Evolutionary conservation across 1,140 invertebrate species (phyloP).

Genomic region (Drosophila hydei): DNA sequence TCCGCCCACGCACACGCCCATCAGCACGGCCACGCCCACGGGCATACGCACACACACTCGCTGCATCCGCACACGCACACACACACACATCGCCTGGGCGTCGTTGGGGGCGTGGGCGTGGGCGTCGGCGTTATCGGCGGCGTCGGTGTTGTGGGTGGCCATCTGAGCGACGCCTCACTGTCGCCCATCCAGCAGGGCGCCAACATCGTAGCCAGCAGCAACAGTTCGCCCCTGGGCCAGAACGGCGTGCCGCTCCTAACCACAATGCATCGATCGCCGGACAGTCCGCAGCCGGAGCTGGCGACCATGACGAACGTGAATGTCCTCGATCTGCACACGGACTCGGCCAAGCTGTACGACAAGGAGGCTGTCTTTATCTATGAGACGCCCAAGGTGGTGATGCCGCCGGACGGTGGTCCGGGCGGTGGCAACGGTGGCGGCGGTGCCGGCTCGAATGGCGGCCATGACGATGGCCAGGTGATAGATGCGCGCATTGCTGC

Average conservation of each 20-base stretch:
- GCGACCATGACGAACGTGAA: slow-evolving; percentile 91
- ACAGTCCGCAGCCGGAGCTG: slow-evolving; percentile 88
- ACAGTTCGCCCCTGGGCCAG: slow-evolving; percentile 62
- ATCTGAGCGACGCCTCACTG: slow-evolving; percentile 69
- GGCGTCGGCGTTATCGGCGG: slow-evolving; percentile 40
- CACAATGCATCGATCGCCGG: slow-evolving; percentile 84
- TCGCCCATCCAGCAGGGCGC: slow-evolving; percentile 72
- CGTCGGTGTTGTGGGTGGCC: slow-evolving; percentile 43
- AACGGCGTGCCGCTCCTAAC: slow-evolving; percentile 78
- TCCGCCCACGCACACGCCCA: slow-evolving; percentile 56
- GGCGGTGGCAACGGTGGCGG: slow-evolving; percentile 39
- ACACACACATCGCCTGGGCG: slow-evolving; percentile 28
- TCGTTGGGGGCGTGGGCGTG: slow-evolving; percentile 38
- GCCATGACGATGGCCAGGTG: slow-evolving; percentile 69
- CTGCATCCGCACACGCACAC: slow-evolving; percentile 47
- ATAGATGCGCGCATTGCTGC: slow-evolving; percentile 80
- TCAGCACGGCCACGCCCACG: slow-evolving; percentile 28
- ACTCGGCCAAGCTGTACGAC: slow-evolving; percentile 80
- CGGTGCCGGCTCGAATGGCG: slow-evolving; percentile 24
- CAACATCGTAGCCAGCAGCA: slow-evolving; percentile 55
- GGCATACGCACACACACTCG: slow-evolving; percentile 28
- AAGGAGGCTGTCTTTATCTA: slow-evolving; percentile 83
- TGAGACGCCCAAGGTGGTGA: slow-evolving; percentile 79
- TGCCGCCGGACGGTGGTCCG: slow-evolving; percentile 55
- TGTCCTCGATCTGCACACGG: slow-evolving; percentile 87